Conservation (phyloP, 2,797 vertebrate species). For the Paratrypauchen microcephalus region DNA sequence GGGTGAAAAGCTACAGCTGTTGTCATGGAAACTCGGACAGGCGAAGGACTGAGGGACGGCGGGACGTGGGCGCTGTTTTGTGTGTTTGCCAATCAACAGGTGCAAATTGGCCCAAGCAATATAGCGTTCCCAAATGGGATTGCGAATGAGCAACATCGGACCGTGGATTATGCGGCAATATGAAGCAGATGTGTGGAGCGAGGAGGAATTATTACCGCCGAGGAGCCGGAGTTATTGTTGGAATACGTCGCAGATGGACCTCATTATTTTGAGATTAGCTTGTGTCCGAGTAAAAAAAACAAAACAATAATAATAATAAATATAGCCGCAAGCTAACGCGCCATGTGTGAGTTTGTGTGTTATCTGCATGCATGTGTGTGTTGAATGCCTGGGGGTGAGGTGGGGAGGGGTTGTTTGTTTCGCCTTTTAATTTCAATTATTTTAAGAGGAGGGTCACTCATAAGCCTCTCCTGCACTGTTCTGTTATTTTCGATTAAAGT, state of each 20-base stretch:
- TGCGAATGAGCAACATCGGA: conserved; percentile 55
- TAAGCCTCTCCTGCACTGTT: too few relatives aligned
- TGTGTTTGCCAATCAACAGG: conserved; percentile 68
- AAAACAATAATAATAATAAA: conserved; percentile 21
- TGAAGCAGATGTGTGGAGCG: conserved; percentile 48
- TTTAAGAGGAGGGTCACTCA: too few relatives aligned
- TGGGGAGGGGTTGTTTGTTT: too few relatives aligned
- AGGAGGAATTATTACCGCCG: conserved; percentile 52
- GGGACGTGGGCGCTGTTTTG: conserved; percentile 18
- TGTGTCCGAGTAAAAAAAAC: conserved; percentile 36
- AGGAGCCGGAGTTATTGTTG: conserved; percentile 53
- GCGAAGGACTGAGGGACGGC: conserved; percentile 59
- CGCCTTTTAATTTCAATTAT: too few relatives aligned
- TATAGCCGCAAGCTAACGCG: too few relatives aligned
- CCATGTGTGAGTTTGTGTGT: too few relatives aligned
- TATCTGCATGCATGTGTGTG: too few relatives aligned
- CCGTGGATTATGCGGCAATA: conserved; percentile 52
- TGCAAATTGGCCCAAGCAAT: conserved; percentile 48
- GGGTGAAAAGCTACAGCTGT: conserved; percentile 69
- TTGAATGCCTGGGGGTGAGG: too few relatives aligned
- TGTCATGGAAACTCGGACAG: conserved; percentile 77
- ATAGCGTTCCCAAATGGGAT: conserved; percentile 55
- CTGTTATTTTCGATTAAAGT: too few relatives aligned
- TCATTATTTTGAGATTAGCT: conserved; percentile 68
- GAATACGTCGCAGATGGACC: conserved; percentile 59